These are phyloP conservation scores for Cepaea hortensis DNA, from an alignment of 2,888 invertebrate genomes.

Conservation along the genomic window DNA sequence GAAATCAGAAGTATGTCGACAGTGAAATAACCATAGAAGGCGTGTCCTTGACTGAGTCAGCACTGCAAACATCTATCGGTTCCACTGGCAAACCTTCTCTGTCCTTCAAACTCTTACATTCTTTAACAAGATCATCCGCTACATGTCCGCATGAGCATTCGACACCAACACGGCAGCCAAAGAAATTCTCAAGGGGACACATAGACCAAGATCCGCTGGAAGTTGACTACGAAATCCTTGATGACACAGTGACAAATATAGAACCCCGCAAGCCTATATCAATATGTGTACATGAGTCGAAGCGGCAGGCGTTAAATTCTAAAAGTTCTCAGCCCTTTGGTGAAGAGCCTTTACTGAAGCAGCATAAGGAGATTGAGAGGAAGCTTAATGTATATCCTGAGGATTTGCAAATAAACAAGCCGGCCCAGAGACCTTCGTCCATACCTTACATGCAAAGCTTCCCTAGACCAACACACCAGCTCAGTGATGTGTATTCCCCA, in stretches of 20 bases:
- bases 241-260: slow-evolving; percentile 38
- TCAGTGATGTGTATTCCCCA: neutral
- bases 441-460: slow-evolving; percentile 44
- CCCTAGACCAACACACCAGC: slow-evolving; percentile 34
- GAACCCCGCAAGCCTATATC: slow-evolving; percentile 13
- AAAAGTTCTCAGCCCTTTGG: slow-evolving; percentile 3
- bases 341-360: slow-evolving; percentile 28
- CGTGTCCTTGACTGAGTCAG: neutral
- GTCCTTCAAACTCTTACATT: slow-evolving; percentile 40
- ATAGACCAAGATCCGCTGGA: slow-evolving; percentile 48
- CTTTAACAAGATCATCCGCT: slow-evolving; percentile 6
- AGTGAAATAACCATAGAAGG: slow-evolving; percentile 34
- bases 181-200: slow-evolving; percentile 48
- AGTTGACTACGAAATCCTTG: slow-evolving; percentile 45
- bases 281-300: neutral
- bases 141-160: neutral
- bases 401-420: slow-evolving; percentile 9
- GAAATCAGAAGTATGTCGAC: neutral
- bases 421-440: slow-evolving; percentile 15
- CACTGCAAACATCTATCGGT: neutral
- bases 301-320: neutral
- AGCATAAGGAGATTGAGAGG: slow-evolving; percentile 18
- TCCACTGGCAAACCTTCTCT: slow-evolving; percentile 24
- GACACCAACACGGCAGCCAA: slow-evolving; percentile 43
- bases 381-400: slow-evolving; percentile 4